Base-by-base conservation (phyloP, 2,888 invertebrate species). In the Dolichomitus sp. region DNA sequence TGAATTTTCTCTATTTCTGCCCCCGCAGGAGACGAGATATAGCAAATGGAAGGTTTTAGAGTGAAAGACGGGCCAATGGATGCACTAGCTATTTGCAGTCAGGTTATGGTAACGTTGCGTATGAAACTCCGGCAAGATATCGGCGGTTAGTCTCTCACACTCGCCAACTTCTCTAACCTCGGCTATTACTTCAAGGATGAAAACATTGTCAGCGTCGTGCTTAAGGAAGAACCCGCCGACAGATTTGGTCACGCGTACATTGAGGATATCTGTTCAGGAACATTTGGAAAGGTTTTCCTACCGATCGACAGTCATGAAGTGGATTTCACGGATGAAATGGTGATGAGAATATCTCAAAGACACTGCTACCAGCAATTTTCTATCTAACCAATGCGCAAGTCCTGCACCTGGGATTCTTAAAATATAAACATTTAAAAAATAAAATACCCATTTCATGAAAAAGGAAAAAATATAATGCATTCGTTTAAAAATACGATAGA, bases 281-380 rank as follows among this genome's bases (percentile, higher is more conserved):
- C 90, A 52, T 93, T 93, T 73, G 92, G 92, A 82, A 93, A 93
- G 88, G 92, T 92, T 81, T 92, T 92, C 80, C 88, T 92, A 87
- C 91, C 92, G 69, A 91, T 92, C 82, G 92, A 93, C 85, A 90
- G 89, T 82, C 92, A 91, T 80, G 93, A 91, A 81, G 91, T 91
- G 78, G 92, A 93, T 78, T 93, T 93, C 84, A 88, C 91, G 57
- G 91, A 91, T 86, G 93, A 93, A 84, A 93, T 93, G 93, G 93
- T 93, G 89, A 89, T 84, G 61, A 83, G 69, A 83, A 48, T 63
- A 37, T 77, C 33, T 54, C 19, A 40, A 40, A 50, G 45, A 40
- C 27, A 23, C 33, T 59, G 37, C 7, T 23, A 17, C 19, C 48
- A 19, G 52, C 63, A 17, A n/a, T 59, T 45, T 73, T 37, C 7